phyloP scores from a whole-genome alignment of 2,113 vertebrate species.

The Dermatemys mawii region DNA sequence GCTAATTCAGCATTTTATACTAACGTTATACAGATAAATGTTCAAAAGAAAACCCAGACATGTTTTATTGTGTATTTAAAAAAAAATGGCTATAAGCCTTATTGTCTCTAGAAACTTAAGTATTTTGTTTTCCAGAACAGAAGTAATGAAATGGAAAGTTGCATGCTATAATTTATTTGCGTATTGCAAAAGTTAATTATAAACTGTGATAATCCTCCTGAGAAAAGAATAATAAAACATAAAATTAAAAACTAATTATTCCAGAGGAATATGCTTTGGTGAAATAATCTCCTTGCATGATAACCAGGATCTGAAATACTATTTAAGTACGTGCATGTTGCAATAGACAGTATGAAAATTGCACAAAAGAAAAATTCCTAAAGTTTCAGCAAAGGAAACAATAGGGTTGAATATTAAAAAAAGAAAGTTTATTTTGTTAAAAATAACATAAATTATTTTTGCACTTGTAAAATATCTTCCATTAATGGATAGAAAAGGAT shows the following conservation, averaged over 20 bases:
- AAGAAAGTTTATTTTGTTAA: not conserved
- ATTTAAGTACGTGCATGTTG: not conserved
- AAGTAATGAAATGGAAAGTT: not conserved
- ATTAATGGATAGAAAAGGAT: not conserved
- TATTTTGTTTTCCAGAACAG: not conserved
- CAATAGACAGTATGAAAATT: not conserved
- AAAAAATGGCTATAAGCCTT: not conserved
- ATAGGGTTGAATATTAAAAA: not conserved
- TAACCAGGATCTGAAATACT: not conserved
- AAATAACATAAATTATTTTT: not conserved
- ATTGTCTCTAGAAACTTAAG: not conserved
- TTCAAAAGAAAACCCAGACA: not conserved
- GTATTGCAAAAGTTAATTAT: not conserved
- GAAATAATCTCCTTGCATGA: not conserved
- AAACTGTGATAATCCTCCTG: not conserved
- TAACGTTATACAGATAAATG: not conserved
- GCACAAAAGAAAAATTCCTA: not conserved
- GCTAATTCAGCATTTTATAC: rapidly evolving
- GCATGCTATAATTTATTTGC: conserved; percentile 2
- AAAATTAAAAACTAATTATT: not conserved
- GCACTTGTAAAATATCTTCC: not conserved
- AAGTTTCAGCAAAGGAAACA: not conserved
- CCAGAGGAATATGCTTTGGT: not conserved
- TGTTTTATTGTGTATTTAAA: not conserved
- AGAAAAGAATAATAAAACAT: not conserved